A percentile compares a stretch with the other conserved stretches of the same genome.
Evolutionary conservation across 1,140 invertebrate genomes (phyloP).

Genomic region (Diorhabda sublineata): DNA sequence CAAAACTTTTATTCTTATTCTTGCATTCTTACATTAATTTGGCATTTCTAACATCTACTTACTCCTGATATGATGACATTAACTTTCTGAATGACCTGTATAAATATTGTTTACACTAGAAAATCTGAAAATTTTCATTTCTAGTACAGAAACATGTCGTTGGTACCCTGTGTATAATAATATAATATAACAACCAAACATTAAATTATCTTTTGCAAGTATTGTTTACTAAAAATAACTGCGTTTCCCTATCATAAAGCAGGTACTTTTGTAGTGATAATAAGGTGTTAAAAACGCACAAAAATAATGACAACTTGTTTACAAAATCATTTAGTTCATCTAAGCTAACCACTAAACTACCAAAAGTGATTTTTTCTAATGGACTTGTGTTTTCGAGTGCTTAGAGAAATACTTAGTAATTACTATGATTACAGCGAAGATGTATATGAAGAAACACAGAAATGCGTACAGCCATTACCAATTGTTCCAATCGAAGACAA

Average conservation of each 20-base stretch:
- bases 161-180: too few relatives aligned
- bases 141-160: too few relatives aligned
- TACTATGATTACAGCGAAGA: neutral
- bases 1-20: too few relatives aligned
- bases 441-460: neutral
- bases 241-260: neutral
- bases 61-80: too few relatives aligned
- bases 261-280: neutral
- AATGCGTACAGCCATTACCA: neutral
- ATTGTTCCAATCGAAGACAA: neutral
- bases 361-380: neutral
- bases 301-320: constrained; percentile 1
- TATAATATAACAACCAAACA: too few relatives aligned
- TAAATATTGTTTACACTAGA: too few relatives aligned
- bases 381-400: neutral
- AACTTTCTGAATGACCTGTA: too few relatives aligned
- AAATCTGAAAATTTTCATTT: too few relatives aligned
- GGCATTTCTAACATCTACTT: too few relatives aligned
- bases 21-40: too few relatives aligned
- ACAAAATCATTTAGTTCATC: neutral
- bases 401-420: neutral
- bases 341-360: neutral
- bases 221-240: neutral
- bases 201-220: too few relatives aligned
- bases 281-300: neutral